A percentile compares a stretch with the other conserved stretches of the same genome.
These are phyloP conservation scores for Chelmon rostratus DNA, from an alignment of 2,797 vertebrate genomes.

Conservation along the genomic window DNA sequence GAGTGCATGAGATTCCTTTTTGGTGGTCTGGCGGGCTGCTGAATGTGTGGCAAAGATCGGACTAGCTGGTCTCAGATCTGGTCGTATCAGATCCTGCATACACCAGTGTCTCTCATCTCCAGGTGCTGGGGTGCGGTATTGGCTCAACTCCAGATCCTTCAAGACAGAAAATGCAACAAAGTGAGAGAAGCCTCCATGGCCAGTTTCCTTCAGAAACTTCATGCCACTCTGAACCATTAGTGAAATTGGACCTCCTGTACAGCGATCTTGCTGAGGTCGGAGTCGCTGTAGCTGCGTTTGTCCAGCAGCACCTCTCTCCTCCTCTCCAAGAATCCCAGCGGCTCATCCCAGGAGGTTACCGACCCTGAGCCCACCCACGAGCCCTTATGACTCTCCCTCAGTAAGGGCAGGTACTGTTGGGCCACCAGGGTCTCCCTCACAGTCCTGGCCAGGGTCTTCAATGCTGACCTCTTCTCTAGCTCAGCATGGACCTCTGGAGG, in stretches of 20 bases:
- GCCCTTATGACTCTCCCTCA: conserved; percentile 63
- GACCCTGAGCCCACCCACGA: conserved; percentile 57
- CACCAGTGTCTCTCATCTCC: conserved; percentile 63
- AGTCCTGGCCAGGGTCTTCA: conserved; percentile 71
- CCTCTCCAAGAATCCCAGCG: conserved; percentile 79
- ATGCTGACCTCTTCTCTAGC: conserved; percentile 77
- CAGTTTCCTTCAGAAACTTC: not conserved
- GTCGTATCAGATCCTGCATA: conserved; percentile 53
- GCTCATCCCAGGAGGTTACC: conserved; percentile 83
- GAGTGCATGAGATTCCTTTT: conserved; percentile 34
- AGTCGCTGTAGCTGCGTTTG: conserved; percentile 87
- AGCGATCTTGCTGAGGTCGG: conserved; percentile 83
- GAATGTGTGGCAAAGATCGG: conserved; percentile 24
- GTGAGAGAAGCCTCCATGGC: conserved; percentile 4
- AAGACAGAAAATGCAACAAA: conserved; percentile 55
- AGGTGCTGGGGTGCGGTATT: conserved; percentile 50
- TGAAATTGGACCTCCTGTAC: conserved; percentile 58
- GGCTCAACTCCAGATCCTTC: conserved; percentile 74
- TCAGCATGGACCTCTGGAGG: conserved; percentile 77
- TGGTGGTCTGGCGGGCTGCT: conserved; percentile 37
- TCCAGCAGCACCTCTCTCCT: conserved; percentile 79
- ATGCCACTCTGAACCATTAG: not conserved
- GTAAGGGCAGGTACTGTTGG: conserved; percentile 79
- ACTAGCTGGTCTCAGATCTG: conserved; percentile 62
- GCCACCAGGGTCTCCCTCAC: conserved; percentile 83